A percentile compares a stretch with the other conserved stretches of the same genome.
These are phyloP conservation scores for Petrocephalus zakoni DNA, from an alignment of 2,113 vertebrate genomes.

Conservation along the genomic window DNA sequence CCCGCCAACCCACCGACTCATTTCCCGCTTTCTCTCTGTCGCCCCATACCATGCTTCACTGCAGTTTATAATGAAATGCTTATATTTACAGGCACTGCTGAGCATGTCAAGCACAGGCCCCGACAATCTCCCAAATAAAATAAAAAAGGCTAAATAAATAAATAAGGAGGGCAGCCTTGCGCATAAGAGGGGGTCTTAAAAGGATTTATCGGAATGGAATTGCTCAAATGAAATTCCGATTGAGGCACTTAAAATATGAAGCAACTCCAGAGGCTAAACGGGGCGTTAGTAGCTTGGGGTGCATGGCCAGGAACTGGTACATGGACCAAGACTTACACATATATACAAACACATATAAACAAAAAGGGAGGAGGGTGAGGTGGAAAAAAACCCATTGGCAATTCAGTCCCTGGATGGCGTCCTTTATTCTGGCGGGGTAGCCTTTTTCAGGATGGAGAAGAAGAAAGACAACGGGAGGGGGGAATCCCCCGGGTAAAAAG, in stretches of 20 bases:
- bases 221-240: slow-evolving; percentile 95
- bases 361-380: slow-evolving; percentile 24
- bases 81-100: slow-evolving; percentile 96
- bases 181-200: slow-evolving; percentile 86
- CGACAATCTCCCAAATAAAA: slow-evolving; percentile 88
- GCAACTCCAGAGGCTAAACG: slow-evolving; percentile 72
- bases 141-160: slow-evolving; percentile 72
- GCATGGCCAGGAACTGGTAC: neutral
- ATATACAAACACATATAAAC: slow-evolving; percentile 35
- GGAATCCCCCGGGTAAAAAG: slow-evolving; percentile 64
- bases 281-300: slow-evolving; percentile 49
- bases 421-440: slow-evolving; percentile 75
- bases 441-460: slow-evolving; percentile 60
- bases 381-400: slow-evolving; percentile 63
- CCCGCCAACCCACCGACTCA: slow-evolving; percentile 46
- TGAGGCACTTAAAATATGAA: slow-evolving; percentile 89
- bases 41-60: slow-evolving; percentile 85
- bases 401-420: slow-evolving; percentile 70
- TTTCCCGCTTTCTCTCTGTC: slow-evolving; percentile 65
- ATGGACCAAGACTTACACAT: slow-evolving; percentile 32
- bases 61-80: slow-evolving; percentile 98
- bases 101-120: slow-evolving; percentile 87
- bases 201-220: slow-evolving; percentile 94
- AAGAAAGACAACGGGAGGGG: neutral
- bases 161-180: slow-evolving; percentile 72